A percentile compares a stretch with the other conserved stretches of the same genome.
phyloP scores from a whole-genome alignment of 35 echinoderm and acorn worm genomes.

The Diadema setosum region DNA sequence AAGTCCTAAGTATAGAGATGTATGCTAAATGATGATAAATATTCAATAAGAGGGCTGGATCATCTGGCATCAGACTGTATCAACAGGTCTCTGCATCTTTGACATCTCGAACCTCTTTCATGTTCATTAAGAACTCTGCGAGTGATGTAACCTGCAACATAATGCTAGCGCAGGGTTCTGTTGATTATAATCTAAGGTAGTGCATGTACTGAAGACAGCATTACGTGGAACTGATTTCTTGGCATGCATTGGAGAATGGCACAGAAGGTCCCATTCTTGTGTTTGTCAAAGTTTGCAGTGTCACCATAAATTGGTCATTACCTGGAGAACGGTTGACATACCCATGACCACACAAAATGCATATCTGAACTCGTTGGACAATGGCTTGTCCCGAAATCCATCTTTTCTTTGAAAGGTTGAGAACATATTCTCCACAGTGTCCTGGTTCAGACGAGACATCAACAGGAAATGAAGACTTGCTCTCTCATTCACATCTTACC shows the following conservation, averaged over 20 bases:
- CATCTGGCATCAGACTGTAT: not conserved
- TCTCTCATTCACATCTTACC: conserved; percentile 7
- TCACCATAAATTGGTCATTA: conserved; percentile 14
- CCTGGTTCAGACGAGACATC: conserved; percentile 52
- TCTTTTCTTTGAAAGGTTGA: conserved; percentile 41
- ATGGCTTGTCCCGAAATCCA: conserved; percentile 49
- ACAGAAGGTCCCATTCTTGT: not conserved
- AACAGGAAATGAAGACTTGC: conserved; percentile 23
- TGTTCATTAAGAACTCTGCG: conserved; percentile 13
- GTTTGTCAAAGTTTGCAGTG: conserved; percentile 19
- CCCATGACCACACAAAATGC: conserved; percentile 21
- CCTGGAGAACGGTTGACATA: not conserved
- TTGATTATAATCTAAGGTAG: not conserved
- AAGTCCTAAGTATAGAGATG: conserved; percentile 9
- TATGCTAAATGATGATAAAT: conserved; percentile 3
- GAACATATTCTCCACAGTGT: conserved; percentile 51
- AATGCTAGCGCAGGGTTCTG: conserved; percentile 33
- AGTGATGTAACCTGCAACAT: conserved; percentile 30
- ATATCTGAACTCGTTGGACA: conserved; percentile 31
- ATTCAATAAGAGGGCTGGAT: conserved; percentile 8
- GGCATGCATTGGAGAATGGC: not conserved
- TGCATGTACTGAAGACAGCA: not conserved
- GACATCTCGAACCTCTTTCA: not conserved
- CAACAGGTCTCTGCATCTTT: conserved; percentile 7
- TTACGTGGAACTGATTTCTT: not conserved